phyloP scores from a whole-genome alignment of 2,113 vertebrate species.

The Setophaga petechia region DNA sequence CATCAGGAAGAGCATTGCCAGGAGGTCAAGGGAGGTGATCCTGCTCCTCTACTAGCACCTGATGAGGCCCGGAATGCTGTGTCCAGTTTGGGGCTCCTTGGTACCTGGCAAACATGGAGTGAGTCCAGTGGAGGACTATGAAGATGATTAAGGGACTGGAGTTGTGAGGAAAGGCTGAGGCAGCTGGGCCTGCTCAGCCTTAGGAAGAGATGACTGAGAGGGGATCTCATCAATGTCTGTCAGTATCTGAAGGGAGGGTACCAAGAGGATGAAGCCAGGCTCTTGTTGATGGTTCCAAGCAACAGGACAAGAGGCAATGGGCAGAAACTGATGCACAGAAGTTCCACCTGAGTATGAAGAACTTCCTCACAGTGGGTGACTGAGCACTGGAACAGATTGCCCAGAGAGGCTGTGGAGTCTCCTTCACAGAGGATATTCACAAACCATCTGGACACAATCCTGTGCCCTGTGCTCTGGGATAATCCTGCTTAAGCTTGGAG shows the following conservation, averaged over 20 bases:
- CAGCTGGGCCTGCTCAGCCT: not conserved
- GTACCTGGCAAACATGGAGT: not conserved
- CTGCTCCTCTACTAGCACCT: not conserved
- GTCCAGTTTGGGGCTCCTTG: not conserved
- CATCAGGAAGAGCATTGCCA: not conserved
- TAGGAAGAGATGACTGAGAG: not conserved
- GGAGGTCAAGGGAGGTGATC: not conserved
- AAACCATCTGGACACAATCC: not conserved
- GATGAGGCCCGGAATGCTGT: not conserved
- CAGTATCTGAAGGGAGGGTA: not conserved
- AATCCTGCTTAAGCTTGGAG: not conserved
- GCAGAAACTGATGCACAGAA: not conserved
- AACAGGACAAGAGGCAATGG: not conserved
- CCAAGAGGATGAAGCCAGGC: not conserved
- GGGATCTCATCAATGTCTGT: rapidly evolving
- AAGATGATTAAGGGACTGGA: not conserved
- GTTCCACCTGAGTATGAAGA: not conserved
- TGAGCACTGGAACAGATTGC: not conserved
- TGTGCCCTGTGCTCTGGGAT: too few relatives aligned
- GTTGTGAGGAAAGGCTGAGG: not conserved
- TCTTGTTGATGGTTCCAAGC: not conserved
- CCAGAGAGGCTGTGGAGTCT: not conserved
- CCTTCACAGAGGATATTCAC: not conserved
- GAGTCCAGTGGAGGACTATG: not conserved
- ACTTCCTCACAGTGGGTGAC: not conserved